phyloP scores from a whole-genome alignment of 1,140 invertebrate species.

The Pararge aegeria region DNA sequence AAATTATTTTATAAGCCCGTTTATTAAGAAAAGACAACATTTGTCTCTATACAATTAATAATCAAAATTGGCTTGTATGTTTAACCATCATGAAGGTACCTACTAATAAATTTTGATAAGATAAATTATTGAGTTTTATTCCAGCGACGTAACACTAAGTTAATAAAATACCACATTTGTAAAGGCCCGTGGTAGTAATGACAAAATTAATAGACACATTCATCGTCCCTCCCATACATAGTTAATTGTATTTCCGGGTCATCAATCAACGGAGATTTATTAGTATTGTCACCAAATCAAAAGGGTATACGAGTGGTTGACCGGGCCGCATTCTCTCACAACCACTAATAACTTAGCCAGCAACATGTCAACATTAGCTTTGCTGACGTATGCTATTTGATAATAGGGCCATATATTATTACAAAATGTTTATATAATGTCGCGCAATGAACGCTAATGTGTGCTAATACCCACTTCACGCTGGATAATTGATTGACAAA shows the following conservation, averaged over 20 bases:
- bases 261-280: slow-evolving; percentile 39
- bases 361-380: slow-evolving; percentile 56
- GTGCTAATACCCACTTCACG: slow-evolving; percentile 55
- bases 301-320: slow-evolving; percentile 29
- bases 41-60: too few relatives aligned
- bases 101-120: too few relatives aligned
- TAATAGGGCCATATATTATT: slow-evolving; percentile 59
- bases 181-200: not conserved
- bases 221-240: slow-evolving; percentile 8
- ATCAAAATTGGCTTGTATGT: too few relatives aligned
- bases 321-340: slow-evolving; percentile 23
- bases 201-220: slow-evolving; percentile 15
- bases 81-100: too few relatives aligned
- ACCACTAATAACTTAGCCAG: slow-evolving; percentile 34
- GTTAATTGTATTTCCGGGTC: slow-evolving; percentile 32
- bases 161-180: not conserved
- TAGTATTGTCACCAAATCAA: slow-evolving; percentile 34
- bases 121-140: not conserved
- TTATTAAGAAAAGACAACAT: too few relatives aligned
- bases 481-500: slow-evolving; percentile 43
- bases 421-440: slow-evolving; percentile 59
- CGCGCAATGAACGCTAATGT: slow-evolving; percentile 43
- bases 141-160: not conserved
- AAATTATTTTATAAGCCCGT: too few relatives aligned
- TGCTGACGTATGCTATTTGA: slow-evolving; percentile 50